Evolutionary conservation across 2,888 invertebrate species (phyloP).

Genomic region (Acholoe squamosa): DNA sequence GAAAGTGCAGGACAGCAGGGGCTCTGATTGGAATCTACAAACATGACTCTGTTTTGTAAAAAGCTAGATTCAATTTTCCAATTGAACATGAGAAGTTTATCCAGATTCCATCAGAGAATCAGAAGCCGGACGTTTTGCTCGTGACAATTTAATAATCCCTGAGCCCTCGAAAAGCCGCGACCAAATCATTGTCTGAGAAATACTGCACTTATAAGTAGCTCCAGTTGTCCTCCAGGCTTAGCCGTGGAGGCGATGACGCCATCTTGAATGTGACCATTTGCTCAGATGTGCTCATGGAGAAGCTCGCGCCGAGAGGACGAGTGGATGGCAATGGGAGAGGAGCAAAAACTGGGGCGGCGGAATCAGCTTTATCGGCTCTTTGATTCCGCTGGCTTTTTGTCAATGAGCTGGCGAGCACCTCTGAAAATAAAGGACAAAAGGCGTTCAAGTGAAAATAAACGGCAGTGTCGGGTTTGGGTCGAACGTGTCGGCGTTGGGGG

Average conservation of each 20-base stretch:
- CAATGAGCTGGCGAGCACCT: not conserved
- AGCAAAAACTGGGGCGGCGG: conserved; percentile 40
- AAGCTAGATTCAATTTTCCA: not conserved
- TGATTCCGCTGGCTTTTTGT: conserved; percentile 54
- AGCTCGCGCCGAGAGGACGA: not conserved
- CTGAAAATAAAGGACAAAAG: conserved; percentile 55
- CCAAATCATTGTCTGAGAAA: not conserved
- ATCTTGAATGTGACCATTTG: conserved; percentile 54
- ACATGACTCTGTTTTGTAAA: not conserved
- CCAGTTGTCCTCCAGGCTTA: conserved; percentile 26
- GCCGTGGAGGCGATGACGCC: conserved; percentile 20
- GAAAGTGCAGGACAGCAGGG: not conserved
- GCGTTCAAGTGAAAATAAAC: conserved; percentile 56
- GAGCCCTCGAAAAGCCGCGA: not conserved
- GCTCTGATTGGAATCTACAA: not conserved
- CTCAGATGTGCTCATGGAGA: conserved; percentile 35
- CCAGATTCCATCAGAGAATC: not conserved
- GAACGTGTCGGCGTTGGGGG: conserved; percentile 44
- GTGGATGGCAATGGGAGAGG: not conserved
- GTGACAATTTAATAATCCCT: conserved; percentile 1
- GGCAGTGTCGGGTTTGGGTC: conserved; percentile 55
- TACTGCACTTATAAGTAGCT: conserved; percentile 11
- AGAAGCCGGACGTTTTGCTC: conserved; percentile 23
- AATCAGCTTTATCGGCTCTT: conserved; percentile 61
- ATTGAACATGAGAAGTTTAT: conserved; percentile 32